phyloP scores from a whole-genome alignment of 37 sponge, comb jelly and placozoan species.

The Eunapius fragilis region DNA sequence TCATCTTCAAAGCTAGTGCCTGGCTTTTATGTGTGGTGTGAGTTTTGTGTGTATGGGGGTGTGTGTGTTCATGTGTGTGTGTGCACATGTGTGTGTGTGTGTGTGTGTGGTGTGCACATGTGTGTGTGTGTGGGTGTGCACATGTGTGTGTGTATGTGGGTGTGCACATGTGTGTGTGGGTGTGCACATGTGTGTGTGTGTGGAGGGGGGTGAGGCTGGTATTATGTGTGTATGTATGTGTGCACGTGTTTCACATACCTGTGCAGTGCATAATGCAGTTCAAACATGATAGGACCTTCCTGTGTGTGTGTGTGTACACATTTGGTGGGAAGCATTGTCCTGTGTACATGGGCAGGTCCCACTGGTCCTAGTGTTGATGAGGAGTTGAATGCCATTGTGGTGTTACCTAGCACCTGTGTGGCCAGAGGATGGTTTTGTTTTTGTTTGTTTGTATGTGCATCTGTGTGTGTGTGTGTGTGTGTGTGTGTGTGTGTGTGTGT shows the following conservation, averaged over 20 bases:
- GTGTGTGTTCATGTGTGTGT: conserved; percentile 16
- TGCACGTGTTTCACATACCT: too few relatives aligned
- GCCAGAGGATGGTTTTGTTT: not conserved
- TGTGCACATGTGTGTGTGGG: not conserved
- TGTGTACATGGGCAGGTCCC: not conserved
- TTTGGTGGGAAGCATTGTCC: too few relatives aligned
- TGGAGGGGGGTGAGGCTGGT: too few relatives aligned
- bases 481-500: conserved; percentile 21
- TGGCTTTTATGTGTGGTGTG: not conserved
- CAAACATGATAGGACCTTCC: too few relatives aligned
- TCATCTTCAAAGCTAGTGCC: not conserved
- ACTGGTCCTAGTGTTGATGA: not conserved
- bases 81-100: conserved; percentile 1
- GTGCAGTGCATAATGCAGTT: too few relatives aligned
- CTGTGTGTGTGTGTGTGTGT: not conserved
- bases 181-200: too few relatives aligned
- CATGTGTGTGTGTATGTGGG: conserved; percentile 7
- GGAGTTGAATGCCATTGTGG: not conserved
- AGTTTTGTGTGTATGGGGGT: too few relatives aligned
- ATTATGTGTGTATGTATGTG: too few relatives aligned
- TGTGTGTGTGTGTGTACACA: conserved; percentile 13
- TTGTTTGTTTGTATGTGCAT: conserved; percentile 11
- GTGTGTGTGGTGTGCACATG: not conserved
- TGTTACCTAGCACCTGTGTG: not conserved
- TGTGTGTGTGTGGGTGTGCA: conserved; percentile 11